Base-by-base conservation (phyloP, 2,113 vertebrate genomes). In the Psettodes erumei region DNA sequence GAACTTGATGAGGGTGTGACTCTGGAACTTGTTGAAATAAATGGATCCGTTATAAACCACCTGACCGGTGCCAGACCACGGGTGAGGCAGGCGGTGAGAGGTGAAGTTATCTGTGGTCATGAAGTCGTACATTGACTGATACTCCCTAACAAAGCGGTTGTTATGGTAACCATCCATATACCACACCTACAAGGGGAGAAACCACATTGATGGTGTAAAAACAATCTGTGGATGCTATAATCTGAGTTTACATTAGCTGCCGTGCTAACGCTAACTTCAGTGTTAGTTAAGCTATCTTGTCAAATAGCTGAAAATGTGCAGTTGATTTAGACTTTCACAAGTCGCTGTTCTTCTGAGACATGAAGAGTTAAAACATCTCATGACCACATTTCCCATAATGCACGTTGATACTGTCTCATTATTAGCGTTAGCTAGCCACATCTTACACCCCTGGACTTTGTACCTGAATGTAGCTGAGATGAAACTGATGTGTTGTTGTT, bases 141-240 rank as follows among this genome's bases (percentile, higher is more conserved):
- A 91, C 60, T 91, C 89, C 28, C 87, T 42, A 0, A 91, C 89
- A 54, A 91, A 91, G 25, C 89, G 86, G 53, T 91, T 91, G 63
- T 91, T 91, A 35, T 91, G 89, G 65, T 91, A 91, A 56, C 87
- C 89, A 61, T 91, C 89, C 89, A 91, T 89, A 64, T 89, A 91
- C 89, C 89, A 91, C 7, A 91, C 89, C 89, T 91, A 54, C 1
- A 27, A 13, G 5, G 27, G 2, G 53, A 55, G 8, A 60, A 19
- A 71, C 0, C 4, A 50, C 13, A 35, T 47, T 19, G n/a, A 38
- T 18, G 4, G 45, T n/a, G n/a, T 32, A 1, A 43, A 19, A 23
- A 43, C 3, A 4, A 15, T 50, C n/a, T n/a, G n/a, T n/a, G n/a
- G n/a, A n/a, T n/a, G n/a, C n/a, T n/a, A n/a, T n/a, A n/a, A n/a